Conservation (phyloP, 1,140 invertebrate genomes). For the Tetragnatha versicolor region DNA sequence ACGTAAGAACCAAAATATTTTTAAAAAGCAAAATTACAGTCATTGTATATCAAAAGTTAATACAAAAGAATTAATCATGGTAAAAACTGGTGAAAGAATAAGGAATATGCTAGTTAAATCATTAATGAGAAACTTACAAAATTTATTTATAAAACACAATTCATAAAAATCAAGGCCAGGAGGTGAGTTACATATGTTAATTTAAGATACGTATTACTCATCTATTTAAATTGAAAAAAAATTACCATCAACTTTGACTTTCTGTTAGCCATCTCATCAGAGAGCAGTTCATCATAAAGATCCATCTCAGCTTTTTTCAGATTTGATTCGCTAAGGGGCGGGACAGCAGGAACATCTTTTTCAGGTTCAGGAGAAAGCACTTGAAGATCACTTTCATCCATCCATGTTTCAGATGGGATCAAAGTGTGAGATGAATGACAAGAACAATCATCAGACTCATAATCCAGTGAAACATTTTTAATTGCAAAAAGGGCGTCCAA, state of each 20-base stretch:
- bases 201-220: not conserved
- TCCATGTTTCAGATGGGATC: not conserved
- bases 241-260: not conserved
- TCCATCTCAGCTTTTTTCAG: slow-evolving; percentile 1
- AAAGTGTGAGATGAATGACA: not conserved
- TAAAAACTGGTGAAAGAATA: not conserved
- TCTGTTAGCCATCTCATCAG: not conserved
- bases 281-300: slow-evolving; percentile 7
- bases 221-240: not conserved
- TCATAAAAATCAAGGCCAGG: not conserved
- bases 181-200: not conserved
- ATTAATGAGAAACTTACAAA: not conserved
- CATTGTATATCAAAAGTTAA: too few species aligned
- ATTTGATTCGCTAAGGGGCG: not conserved
- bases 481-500: not conserved
- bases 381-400: not conserved
- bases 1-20: too few species aligned
- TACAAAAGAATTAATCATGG: not conserved
- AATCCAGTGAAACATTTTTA: not conserved
- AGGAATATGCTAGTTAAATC: too few species aligned
- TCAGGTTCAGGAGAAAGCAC: not conserved
- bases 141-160: not conserved
- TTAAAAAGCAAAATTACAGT: too few species aligned
- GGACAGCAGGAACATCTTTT: not conserved
- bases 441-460: not conserved